phyloP scores from a whole-genome alignment of 1,140 invertebrate genomes.

The Psilanteris sp. region DNA sequence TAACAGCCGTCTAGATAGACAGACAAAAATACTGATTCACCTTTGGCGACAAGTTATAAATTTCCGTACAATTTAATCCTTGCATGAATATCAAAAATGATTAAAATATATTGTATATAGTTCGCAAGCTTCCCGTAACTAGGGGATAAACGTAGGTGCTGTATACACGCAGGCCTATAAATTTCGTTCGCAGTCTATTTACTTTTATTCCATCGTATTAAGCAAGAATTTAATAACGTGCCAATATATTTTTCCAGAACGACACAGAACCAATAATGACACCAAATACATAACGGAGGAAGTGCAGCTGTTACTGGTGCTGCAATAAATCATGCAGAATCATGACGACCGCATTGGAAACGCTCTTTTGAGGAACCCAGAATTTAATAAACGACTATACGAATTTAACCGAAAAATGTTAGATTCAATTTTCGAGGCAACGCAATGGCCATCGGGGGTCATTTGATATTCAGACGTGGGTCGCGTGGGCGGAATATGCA shows the following conservation, averaged over 20 bases:
- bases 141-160: no score
- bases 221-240: conserved; percentile 74
- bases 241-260: conserved; percentile 66
- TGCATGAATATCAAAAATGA: no score
- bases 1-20: no score
- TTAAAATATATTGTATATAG: no score
- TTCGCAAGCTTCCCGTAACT: no score
- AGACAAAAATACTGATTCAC: no score
- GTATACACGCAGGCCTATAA: no score
- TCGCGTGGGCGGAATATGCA: conserved; percentile 27
- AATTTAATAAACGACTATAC: conserved; percentile 40
- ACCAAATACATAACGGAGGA: conserved; percentile 3
- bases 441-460: conserved; percentile 25
- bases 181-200: neutral
- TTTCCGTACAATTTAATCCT: no score
- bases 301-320: conserved; percentile 21
- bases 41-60: no score
- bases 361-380: conserved; percentile 25
- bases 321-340: conserved; percentile 62
- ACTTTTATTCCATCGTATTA: conserved; percentile 70
- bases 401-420: conserved; percentile 45
- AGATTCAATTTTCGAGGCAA: conserved; percentile 12
- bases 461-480: conserved; percentile 19
- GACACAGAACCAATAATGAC: conserved; percentile 30
- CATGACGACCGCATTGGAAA: conserved; percentile 32